Base-by-base conservation (phyloP, 2,797 vertebrate genomes). In the Mastacembelus armatus region DNA sequence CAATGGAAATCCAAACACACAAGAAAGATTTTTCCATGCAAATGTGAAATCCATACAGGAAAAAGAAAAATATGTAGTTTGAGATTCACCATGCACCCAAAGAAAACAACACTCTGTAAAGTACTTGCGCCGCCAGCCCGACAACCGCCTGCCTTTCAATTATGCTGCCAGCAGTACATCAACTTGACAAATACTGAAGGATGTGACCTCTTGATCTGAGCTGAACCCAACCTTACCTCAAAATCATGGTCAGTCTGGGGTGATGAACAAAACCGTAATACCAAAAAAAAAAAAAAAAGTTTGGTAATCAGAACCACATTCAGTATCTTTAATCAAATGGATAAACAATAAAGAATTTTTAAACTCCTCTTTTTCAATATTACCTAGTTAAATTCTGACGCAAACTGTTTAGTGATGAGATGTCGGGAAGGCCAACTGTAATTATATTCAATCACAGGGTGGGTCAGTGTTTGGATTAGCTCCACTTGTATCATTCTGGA, bases 1-100 rank as follows among this genome's bases (percentile, higher is more conserved):
- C 93, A 93, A 92, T 93, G 90, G 91, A 94, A 93, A 92, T 90
- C 91, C 89, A 94, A 93, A 93, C 92, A 94, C 88, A 86, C 91
- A 90, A 91, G 88, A 91, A 91, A 89, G 87, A 86, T 90, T 91
- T 93, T 94, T 92, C 91, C 92, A 89, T 90, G 91, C 90, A 93
- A 93, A 94, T 93, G 89, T 94, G 91, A 93, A 94, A 93, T 91
- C 88, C 88, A 92, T 92, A 93, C 91, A 91, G 90, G 89, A 88
- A 91, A 91, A 89, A 87, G 87, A 89, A 83, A 91, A 92, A 88
- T 85, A 91, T 89, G 86, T 85, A 85, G 88, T 85, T 78, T 49
- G 33, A 88, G 84, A 92, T 90, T 81, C 86, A 78, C 84, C 75
- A 42, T 70, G 76, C 45, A 59, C 90, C 91, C 91, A 89, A 91